phyloP scores from a whole-genome alignment of 1,140 invertebrate species.

The Drosophila aff. region DNA sequence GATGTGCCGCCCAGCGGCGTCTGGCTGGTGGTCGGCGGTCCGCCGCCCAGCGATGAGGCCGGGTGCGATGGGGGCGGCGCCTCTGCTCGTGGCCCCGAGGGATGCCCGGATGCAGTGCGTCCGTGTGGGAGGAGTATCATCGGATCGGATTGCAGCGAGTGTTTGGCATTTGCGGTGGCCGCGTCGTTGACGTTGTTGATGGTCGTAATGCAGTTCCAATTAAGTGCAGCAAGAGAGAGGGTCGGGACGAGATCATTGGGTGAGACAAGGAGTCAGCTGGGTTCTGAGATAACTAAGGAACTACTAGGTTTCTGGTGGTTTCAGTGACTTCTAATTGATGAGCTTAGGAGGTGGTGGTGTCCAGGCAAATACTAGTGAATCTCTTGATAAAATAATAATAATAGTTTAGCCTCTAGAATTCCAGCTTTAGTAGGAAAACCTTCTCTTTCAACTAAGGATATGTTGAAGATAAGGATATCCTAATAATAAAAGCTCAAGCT shows the following conservation, averaged over 20 bases:
- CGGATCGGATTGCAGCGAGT: neutral
- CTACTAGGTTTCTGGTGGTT: neutral
- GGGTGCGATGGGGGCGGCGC: slow-evolving; percentile 85
- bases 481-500: neutral
- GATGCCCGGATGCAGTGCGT: slow-evolving; percentile 14
- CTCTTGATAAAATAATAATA: neutral
- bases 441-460: neutral
- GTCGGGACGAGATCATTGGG: slow-evolving; percentile 34
- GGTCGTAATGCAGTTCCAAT: slow-evolving; percentile 72
- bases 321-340: neutral
- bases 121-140: neutral
- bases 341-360: slow-evolving; percentile 14
- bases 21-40: slow-evolving; percentile 82
- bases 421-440: neutral
- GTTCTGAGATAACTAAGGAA: neutral
- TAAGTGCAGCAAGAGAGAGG: slow-evolving; percentile 58
- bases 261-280: slow-evolving; percentile 18
- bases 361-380: neutral
- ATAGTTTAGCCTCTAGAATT: neutral
- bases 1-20: slow-evolving; percentile 86
- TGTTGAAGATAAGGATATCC: neutral
- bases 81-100: slow-evolving; percentile 45
- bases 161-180: slow-evolving; percentile 19
- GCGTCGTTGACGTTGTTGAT: slow-evolving; percentile 44
- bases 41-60: slow-evolving; percentile 86